A percentile compares a stretch with the other conserved stretches of the same genome.
phyloP scores from a whole-genome alignment of 2,113 vertebrate genomes.

The Bujurquina vittata region DNA sequence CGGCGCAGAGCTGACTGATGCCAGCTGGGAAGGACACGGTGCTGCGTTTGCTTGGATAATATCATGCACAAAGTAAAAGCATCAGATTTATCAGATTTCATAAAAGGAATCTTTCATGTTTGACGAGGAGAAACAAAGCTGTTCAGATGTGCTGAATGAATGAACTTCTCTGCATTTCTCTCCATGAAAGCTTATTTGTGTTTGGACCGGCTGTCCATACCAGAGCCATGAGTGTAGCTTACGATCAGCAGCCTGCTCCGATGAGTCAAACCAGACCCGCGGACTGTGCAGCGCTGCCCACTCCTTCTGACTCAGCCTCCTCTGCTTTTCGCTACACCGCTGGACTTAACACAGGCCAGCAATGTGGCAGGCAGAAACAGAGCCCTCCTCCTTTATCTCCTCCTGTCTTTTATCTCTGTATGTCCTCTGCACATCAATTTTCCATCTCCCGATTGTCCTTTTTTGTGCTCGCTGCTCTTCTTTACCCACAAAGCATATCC shows the following conservation, averaged over 20 bases:
- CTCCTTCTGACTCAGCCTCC: background rate
- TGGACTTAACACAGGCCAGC: slow-evolving; percentile 32
- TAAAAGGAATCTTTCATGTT: background rate
- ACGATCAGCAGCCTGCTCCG: slow-evolving; percentile 31
- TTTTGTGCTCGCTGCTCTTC: slow-evolving; percentile 32
- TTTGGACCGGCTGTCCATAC: slow-evolving; percentile 73
- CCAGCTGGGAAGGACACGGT: background rate
- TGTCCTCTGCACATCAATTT: slow-evolving; percentile 23
- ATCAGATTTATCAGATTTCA: background rate
- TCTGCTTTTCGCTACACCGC: background rate
- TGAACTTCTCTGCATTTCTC: slow-evolving; percentile 24
- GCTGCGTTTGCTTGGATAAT: background rate
- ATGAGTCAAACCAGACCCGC: slow-evolving; percentile 65
- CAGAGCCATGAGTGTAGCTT: slow-evolving; percentile 68
- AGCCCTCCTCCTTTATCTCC: slow-evolving; percentile 12
- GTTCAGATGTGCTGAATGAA: background rate
- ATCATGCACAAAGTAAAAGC: background rate
- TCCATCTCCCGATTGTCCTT: slow-evolving; percentile 14
- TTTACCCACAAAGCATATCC: slow-evolving; percentile 53
- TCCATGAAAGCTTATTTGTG: slow-evolving; percentile 29
- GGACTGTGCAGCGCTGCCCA: background rate
- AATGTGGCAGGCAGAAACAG: slow-evolving; percentile 22
- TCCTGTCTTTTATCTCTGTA: slow-evolving; percentile 25
- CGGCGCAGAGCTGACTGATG: background rate
- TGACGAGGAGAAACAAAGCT: background rate